A percentile compares a stretch with the other conserved stretches of the same genome.
phyloP scores from a whole-genome alignment of 2,797 vertebrate genomes.

The Pygocentrus nattereri region DNA sequence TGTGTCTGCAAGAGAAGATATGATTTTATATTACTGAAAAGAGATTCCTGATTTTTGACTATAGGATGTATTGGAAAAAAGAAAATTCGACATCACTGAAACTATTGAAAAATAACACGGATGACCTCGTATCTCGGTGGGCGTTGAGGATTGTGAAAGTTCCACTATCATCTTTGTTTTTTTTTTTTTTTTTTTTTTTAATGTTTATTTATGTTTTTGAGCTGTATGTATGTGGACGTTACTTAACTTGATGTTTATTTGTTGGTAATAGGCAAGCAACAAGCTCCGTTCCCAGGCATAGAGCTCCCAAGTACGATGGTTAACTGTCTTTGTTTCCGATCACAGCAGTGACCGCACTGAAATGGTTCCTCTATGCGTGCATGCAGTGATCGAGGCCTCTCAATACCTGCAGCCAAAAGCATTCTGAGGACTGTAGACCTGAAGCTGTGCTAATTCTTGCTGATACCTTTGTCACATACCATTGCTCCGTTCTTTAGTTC shows the following conservation, averaged over 20 bases:
- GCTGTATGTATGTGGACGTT: conserved; percentile 50
- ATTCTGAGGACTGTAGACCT: conserved; percentile 62
- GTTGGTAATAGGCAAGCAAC: conserved; percentile 86
- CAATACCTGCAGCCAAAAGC: conserved; percentile 71
- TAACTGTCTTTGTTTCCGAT: conserved; percentile 77
- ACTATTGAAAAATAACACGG: background rate
- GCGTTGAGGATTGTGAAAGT: conserved; percentile 50
- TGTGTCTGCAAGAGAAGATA: too few relatives aligned
- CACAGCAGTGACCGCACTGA: conserved; percentile 69
- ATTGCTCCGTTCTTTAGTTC: background rate
- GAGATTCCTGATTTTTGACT: too few relatives aligned
- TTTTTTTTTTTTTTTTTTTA: background rate
- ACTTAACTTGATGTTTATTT: conserved; percentile 85
- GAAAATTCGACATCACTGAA: too few relatives aligned
- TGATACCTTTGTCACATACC: background rate
- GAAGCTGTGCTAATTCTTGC: background rate
- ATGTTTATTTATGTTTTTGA: too few relatives aligned
- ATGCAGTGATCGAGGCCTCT: conserved; percentile 77
- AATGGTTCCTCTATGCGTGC: conserved; percentile 77
- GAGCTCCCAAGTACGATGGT: conserved; percentile 85
- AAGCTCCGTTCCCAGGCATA: conserved; percentile 86
- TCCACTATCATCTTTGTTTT: conserved; percentile 40
- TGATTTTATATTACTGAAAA: too few relatives aligned
- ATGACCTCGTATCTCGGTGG: background rate
- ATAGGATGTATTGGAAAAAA: too few relatives aligned